Evolutionary conservation across 2,888 invertebrate genomes (phyloP).

Genomic region (Ernsta delagoae): DNA sequence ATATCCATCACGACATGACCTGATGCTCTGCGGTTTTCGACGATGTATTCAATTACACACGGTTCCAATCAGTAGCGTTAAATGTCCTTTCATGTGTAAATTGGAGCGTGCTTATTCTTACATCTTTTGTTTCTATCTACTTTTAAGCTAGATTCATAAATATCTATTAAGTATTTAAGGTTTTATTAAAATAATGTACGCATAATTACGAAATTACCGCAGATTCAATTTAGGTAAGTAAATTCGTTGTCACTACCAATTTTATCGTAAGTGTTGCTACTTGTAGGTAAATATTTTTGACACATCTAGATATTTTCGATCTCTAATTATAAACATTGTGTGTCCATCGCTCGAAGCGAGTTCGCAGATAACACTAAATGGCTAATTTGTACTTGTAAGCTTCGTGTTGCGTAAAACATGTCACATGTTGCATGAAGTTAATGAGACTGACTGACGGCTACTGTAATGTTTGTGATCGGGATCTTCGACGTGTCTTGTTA

Average conservation of each 20-base stretch:
- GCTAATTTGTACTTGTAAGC: slow-evolving; percentile 74
- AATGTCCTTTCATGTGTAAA: slow-evolving; percentile 32
- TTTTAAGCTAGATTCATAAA: neutral
- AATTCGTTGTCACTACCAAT: too few species aligned
- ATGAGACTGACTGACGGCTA: slow-evolving; percentile 60
- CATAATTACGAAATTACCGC: too few species aligned
- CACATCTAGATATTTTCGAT: slow-evolving; percentile 54
- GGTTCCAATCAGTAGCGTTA: slow-evolving; percentile 32
- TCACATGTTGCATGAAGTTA: slow-evolving; percentile 59
- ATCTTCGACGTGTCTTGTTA: slow-evolving; percentile 39
- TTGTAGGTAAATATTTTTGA: too few species aligned
- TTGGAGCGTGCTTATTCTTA: slow-evolving; percentile 15
- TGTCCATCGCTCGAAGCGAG: slow-evolving; percentile 56
- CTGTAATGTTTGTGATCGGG: slow-evolving; percentile 51
- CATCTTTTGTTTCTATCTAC: slow-evolving; percentile 1
- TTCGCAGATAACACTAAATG: slow-evolving; percentile 73
- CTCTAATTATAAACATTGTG: slow-evolving; percentile 54
- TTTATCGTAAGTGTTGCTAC: too few species aligned
- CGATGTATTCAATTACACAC: slow-evolving; percentile 32
- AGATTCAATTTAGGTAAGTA: too few species aligned
- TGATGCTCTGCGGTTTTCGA: slow-evolving; percentile 34
- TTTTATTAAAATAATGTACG: too few species aligned
- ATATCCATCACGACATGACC: slow-evolving; percentile 25
- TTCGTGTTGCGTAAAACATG: slow-evolving; percentile 71
- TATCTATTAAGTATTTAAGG: too few species aligned